Conservation (phyloP, 2,113 vertebrate species). For the Erythrolamprus reginae region DNA sequence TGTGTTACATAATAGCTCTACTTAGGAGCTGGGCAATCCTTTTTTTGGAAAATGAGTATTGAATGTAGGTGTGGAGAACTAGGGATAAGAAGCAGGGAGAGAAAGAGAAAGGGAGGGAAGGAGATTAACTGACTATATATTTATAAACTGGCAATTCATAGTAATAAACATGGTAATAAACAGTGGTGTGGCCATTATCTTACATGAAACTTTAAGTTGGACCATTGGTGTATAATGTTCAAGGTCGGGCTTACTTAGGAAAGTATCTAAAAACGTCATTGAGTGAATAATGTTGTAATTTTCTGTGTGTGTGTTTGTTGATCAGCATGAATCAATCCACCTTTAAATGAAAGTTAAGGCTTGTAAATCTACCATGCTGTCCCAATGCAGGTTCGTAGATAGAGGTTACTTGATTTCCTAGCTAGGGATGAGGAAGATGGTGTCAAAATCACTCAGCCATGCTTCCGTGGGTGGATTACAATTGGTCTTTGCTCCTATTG, state of each 20-base stretch:
- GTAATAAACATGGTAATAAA: neutral
- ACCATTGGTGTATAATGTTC: neutral
- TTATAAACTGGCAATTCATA: neutral
- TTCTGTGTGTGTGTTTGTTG: neutral
- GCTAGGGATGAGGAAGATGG: neutral
- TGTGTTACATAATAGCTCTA: neutral
- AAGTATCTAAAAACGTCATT: neutral
- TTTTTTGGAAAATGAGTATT: neutral
- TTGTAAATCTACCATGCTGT: neutral
- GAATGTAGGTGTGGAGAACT: neutral
- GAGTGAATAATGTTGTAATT: neutral
- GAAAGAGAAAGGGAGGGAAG: neutral
- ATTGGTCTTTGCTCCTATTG: neutral
- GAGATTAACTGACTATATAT: neutral
- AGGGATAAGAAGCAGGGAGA: neutral
- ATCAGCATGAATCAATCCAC: neutral
- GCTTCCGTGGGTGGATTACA: neutral
- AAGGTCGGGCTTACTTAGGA: neutral
- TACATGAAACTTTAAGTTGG: neutral
- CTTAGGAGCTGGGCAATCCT: neutral
- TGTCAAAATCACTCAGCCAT: neutral
- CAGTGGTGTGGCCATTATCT: neutral
- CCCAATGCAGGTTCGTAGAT: neutral
- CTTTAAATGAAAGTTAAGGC: neutral
- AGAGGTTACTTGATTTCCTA: neutral